These are phyloP conservation scores for Thaleichthys pacificus DNA, from an alignment of 2,797 vertebrate genomes.

Conservation along the genomic window DNA sequence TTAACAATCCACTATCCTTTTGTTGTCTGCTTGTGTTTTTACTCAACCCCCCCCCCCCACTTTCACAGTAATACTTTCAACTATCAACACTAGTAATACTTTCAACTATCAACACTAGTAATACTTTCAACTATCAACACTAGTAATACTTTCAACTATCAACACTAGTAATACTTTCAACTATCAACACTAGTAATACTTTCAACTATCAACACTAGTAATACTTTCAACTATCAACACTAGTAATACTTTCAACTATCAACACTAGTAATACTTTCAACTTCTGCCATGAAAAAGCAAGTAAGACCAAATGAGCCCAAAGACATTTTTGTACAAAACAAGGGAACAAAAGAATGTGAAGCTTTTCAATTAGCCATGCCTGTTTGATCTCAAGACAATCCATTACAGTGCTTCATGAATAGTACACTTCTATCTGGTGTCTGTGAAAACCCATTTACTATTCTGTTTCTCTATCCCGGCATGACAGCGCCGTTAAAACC, in stretches of 20 bases:
- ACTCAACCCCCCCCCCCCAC: background rate
- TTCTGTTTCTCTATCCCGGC: slow-evolving; percentile 21
- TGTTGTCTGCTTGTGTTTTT: too few relatives aligned
- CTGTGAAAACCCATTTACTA: slow-evolving; percentile 32
- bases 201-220: background rate
- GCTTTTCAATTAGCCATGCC: slow-evolving; percentile 41
- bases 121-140: too few relatives aligned
- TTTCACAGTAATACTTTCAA: too few relatives aligned
- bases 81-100: too few relatives aligned
- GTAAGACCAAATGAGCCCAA: slow-evolving; percentile 6
- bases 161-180: too few relatives aligned
- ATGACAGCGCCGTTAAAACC: slow-evolving; percentile 8
- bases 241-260: too few relatives aligned
- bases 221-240: background rate
- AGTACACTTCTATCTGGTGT: slow-evolving; percentile 31
- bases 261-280: background rate
- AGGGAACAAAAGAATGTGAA: slow-evolving; percentile 39
- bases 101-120: too few relatives aligned
- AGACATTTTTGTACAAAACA: background rate
- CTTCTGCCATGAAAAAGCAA: slow-evolving; percentile 14
- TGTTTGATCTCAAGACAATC: slow-evolving; percentile 40
- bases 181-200: too few relatives aligned
- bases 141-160: background rate
- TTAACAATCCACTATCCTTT: background rate
- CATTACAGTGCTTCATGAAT: slow-evolving; percentile 34